These are phyloP conservation scores for Pseudococcus viburni DNA, from an alignment of 2,888 invertebrate species.

Conservation along the genomic window DNA sequence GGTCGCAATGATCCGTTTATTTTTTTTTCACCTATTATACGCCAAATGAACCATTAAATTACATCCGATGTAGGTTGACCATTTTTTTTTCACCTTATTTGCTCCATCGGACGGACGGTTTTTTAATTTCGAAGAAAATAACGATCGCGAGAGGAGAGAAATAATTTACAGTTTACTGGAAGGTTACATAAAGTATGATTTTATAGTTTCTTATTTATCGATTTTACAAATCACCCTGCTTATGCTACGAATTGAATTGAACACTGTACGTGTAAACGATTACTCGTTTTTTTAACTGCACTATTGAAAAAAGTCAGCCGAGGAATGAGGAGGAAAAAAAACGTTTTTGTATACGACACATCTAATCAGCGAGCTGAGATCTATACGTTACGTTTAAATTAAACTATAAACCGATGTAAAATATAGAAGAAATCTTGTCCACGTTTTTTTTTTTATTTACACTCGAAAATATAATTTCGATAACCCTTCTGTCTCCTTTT, in stretches of 20 bases:
- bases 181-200: constrained; percentile 51
- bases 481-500: neutral
- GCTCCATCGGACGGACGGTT: neutral
- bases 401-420: constrained; percentile 49
- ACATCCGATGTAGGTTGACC: constrained; percentile 56
- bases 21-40: constrained; percentile 56
- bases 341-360: constrained; percentile 43
- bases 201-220: constrained; percentile 52
- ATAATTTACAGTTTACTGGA: constrained; percentile 47
- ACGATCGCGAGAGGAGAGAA: neutral
- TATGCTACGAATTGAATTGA: neutral
- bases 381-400: constrained; percentile 38
- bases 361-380: constrained; percentile 12
- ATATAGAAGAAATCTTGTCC: constrained; percentile 41
- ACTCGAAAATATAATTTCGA: constrained; percentile 24
- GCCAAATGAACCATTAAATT: constrained; percentile 63
- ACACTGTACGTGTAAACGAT: neutral
- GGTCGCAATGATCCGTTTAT: constrained; percentile 56
- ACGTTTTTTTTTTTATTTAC: neutral
- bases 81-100: constrained; percentile 22
- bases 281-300: neutral
- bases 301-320: neutral
- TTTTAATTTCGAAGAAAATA: constrained; percentile 44
- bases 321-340: constrained; percentile 12
- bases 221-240: constrained; percentile 48